phyloP scores from a whole-genome alignment of 37 sponge, comb jelly and placozoan genomes.

The Cliona cf. orientalis region DNA sequence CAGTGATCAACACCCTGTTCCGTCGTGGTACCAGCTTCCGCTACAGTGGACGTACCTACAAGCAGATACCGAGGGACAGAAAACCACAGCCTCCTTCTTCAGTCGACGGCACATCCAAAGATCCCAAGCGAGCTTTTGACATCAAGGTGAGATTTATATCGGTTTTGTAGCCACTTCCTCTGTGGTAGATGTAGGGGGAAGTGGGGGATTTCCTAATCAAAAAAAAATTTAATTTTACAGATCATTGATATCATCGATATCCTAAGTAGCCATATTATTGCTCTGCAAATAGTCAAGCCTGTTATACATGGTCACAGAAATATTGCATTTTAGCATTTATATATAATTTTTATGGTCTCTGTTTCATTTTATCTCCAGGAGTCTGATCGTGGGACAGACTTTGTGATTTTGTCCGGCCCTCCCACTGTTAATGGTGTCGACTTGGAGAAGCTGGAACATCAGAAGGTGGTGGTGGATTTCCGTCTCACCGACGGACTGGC shows the following conservation, averaged over 20 bases:
- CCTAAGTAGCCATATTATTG: no score
- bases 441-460: constrained; percentile 32
- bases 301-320: no score
- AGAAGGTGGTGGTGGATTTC: constrained; percentile 48
- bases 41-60: constrained; percentile 73
- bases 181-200: no score
- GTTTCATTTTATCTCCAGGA: background rate
- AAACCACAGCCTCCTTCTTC: no score
- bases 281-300: no score
- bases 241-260: no score
- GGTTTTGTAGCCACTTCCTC: no score
- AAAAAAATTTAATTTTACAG: no score
- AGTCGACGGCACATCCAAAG: no score
- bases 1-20: constrained; percentile 13
- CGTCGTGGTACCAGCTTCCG: constrained; percentile 62
- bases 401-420: constrained; percentile 38
- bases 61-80: constrained; percentile 43
- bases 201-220: no score
- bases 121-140: no score
- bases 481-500: constrained; percentile 17
- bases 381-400: background rate
- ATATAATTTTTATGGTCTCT: background rate
- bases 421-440: constrained; percentile 17
- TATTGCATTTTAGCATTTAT: background rate
- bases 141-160: no score